Base-by-base conservation (phyloP, 2,797 vertebrate genomes). In the Pipistrellus kuhlii region DNA sequence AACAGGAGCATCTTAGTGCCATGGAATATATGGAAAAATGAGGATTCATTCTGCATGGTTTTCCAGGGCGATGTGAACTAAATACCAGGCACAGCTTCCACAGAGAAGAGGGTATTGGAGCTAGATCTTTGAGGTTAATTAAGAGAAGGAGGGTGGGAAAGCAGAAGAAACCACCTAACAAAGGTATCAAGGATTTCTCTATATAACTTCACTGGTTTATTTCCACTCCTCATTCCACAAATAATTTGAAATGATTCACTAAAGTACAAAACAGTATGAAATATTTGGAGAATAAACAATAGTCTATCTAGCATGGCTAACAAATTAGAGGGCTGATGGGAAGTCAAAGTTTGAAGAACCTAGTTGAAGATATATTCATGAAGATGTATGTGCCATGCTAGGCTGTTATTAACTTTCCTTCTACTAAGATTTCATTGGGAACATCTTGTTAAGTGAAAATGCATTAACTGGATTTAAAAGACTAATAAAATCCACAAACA, bases 1-100 rank as follows among this genome's bases (percentile, higher is more conserved):
- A 92, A 84, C 20, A 88, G 59, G 90, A 62, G 17, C 27, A 53
- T 59, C 66, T 94, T 68, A 41, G 53, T 72, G 59, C 68, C 51
- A 51, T 62, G 53, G 71, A 88, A 93, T 90, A 72, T 69, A 25
- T 72, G 64, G 27, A 73, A 93, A 93, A 73, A 4, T 51, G 30
- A 95, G 14, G 85, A 92, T 83, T 93, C 90, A 80, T 81, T 75
- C 71, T 76, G 44, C 30, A 20, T 77, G 18, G 71, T 62, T 84
- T 91, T 91, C 53, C 64, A 93, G 32, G 82, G 71, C 8, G 18
- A 78, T 75, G 73, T 88, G 55, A 75, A 68, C 64, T 96, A 90
- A 94, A 73, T 72, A 51, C 84, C 81, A 89, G 76, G 57, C 38
- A 73, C 80, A 85, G 20, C 25, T 80, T 86, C 86, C 21, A 73